Base-by-base conservation (phyloP, 2,888 invertebrate genomes). In the Herminia tarsipennalis region DNA sequence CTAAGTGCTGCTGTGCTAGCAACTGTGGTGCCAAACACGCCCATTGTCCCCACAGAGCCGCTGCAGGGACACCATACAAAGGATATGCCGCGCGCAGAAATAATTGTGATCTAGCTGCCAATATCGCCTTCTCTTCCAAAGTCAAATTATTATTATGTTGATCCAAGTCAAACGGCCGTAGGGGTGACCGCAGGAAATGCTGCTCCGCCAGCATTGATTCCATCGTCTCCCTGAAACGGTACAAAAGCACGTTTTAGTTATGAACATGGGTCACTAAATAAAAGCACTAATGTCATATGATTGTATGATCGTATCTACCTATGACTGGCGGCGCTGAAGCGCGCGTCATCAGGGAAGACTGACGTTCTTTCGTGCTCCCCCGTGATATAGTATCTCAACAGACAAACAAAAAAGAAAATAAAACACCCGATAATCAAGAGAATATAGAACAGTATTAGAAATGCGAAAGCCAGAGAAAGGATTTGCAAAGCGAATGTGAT, bases 141-240 rank as follows among this genome's bases (percentile, higher is more conserved):
- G 95, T 95, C 30, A 96, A 86, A 66, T 95, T 95, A 73, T 94
- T 94, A 70, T 94, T 94, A 70, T 95, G 94, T 47, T 93, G 93
- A 59, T 96, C 96, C 73, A 95, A 87, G 64, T 93, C 94, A 70
- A 95, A 95, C 22, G 96, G 95, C 36, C 96, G 94, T 64, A 96
- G 88, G 1, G 95, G 95, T 36, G 96, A 94, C 33, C 96, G 94
- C 56, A 96, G 92, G 68, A 96, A 94, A 68, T 96, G 96, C 85
- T 97, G 96, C 76, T 97, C 96, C 28, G 95, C 96, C 70, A 97
- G 83, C 95, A 97, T 95, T 39, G 95, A 95, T 84, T 97, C 97
- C 97, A 97, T 97, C 45, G 96, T 96, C 89, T 97, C 97, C 87
- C 97, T 96, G 94, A 64, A 88, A 91, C 56, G 70, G 65, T 44